Evolutionary conservation across 2,797 vertebrate genomes (phyloP).

Genomic region (Anguilla marmorata): DNA sequence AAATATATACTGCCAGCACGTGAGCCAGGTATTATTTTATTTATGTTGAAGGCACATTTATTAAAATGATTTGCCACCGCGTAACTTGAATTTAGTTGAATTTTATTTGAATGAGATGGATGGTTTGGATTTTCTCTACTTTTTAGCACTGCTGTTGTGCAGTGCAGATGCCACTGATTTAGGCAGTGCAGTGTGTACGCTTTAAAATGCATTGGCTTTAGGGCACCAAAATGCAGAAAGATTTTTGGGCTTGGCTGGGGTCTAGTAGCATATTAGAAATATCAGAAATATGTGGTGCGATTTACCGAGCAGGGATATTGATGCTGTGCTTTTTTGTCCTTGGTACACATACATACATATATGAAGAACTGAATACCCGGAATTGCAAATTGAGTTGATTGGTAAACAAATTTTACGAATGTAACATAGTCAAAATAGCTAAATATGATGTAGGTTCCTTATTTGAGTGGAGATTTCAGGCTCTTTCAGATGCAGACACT

Average conservation of each 20-base stretch:
- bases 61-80: not conserved
- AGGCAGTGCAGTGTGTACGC: not conserved
- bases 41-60: not conserved
- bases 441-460: not conserved
- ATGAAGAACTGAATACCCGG: not conserved
- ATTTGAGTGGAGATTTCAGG: not conserved
- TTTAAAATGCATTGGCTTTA: not conserved
- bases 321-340: not conserved
- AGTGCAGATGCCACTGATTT: not conserved
- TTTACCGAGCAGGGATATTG: not conserved
- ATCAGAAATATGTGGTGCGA: not conserved
- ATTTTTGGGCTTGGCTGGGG: not conserved
- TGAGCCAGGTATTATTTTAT: not conserved
- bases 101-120: not conserved
- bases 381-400: not conserved
- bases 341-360: not conserved
- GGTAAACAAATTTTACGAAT: not conserved
- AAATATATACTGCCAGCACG: no score
- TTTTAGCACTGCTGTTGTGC: not conserved
- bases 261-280: not conserved
- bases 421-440: not conserved
- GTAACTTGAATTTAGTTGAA: not conserved
- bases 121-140: not conserved
- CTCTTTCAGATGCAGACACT: no score
- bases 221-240: not conserved